These are phyloP conservation scores for Malaclemys terrapin DNA, from an alignment of 2,113 vertebrate genomes.

Conservation along the genomic window DNA sequence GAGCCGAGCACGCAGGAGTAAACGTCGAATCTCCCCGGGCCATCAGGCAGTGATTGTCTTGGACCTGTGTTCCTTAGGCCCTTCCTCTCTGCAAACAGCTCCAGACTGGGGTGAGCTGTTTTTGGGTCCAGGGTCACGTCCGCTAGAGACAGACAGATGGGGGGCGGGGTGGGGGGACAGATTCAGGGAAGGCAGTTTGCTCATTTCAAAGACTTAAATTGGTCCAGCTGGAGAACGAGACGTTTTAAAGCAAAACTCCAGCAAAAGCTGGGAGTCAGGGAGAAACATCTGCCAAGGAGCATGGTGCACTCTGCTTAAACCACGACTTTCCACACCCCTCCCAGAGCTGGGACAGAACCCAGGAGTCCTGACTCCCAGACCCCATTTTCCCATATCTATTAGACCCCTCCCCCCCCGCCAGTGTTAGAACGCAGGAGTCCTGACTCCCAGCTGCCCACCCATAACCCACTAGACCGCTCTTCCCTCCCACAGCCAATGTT, in stretches of 20 bases:
- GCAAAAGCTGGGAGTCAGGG: neutral
- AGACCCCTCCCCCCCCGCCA: neutral
- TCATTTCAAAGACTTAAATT: neutral
- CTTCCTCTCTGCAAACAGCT: constrained; percentile 22
- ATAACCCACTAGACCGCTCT: neutral
- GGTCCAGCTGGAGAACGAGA: neutral
- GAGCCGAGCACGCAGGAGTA: constrained; percentile 51
- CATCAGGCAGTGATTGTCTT: rapidly evolving
- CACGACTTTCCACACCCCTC: neutral
- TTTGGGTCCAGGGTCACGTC: constrained; percentile 40
- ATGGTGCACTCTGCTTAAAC: neutral
- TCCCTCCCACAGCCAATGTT: neutral
- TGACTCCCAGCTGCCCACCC: neutral
- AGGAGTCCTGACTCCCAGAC: neutral
- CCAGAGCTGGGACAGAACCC: neutral
- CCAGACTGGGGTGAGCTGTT: constrained; percentile 39
- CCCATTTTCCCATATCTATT: neutral
- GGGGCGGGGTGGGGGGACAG: neutral
- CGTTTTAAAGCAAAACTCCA: neutral
- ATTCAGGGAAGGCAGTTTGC: neutral
- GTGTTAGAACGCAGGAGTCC: neutral
- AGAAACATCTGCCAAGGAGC: neutral
- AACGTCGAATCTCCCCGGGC: neutral
- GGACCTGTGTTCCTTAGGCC: neutral
- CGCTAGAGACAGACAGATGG: neutral